Conservation (phyloP, 2,797 vertebrate genomes). For the Channallabes apus region DNA sequence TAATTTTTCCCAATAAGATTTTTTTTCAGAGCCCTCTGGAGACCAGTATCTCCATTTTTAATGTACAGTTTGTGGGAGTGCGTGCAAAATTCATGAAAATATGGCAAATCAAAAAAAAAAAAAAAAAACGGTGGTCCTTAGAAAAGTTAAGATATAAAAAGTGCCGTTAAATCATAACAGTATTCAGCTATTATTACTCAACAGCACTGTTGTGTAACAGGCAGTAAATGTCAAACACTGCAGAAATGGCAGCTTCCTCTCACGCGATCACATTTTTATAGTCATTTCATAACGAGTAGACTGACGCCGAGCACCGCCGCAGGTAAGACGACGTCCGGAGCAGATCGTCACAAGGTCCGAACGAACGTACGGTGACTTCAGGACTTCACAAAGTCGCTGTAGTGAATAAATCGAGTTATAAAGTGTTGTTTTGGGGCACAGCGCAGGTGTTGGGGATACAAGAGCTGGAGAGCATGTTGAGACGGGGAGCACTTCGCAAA, state of each 20-base stretch:
- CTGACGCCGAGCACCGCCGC: conserved; percentile 14
- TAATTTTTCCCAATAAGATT: too few species aligned
- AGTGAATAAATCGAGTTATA: background rate
- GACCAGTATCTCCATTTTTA: too few species aligned
- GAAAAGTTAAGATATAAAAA: too few species aligned
- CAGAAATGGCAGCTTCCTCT: conserved; percentile 38
- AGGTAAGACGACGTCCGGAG: conserved; percentile 20
- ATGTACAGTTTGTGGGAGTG: too few species aligned
- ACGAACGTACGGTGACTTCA: background rate
- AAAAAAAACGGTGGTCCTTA: too few species aligned
- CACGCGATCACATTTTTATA: conserved; percentile 35
- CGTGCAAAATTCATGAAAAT: too few species aligned
- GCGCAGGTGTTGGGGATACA: conserved; percentile 1
- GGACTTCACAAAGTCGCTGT: background rate
- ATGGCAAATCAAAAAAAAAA: too few species aligned
- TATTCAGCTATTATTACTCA: background rate
- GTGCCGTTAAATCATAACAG: too few species aligned
- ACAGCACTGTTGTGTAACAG: background rate
- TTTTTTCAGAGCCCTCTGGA: too few species aligned
- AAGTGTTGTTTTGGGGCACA: background rate
- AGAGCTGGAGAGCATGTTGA: background rate
- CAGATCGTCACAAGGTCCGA: conserved; percentile 5
- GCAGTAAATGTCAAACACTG: conserved; percentile 3
- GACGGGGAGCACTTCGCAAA: conserved; percentile 7
- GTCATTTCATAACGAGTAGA: conserved; percentile 31